These are phyloP conservation scores for Ctenodactylus gundi DNA, from an alignment of 2,113 vertebrate species.

Conservation along the genomic window DNA sequence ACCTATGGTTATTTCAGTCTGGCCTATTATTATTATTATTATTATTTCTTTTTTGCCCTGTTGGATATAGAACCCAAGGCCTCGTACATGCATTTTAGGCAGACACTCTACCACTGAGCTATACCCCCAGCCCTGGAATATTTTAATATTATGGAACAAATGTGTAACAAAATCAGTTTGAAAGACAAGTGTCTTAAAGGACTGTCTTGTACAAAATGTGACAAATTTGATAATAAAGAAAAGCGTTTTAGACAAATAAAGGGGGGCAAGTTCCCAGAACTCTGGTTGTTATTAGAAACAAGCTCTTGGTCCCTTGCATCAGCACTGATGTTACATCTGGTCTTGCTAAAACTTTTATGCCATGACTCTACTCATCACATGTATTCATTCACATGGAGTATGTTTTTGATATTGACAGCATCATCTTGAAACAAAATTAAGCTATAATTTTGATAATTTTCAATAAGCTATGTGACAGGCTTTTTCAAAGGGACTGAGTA, in stretches of 20 bases:
- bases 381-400: neutral
- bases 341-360: neutral
- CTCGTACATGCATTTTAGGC: neutral
- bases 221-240: neutral
- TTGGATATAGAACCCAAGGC: neutral
- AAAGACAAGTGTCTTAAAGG: neutral
- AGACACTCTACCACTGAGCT: neutral
- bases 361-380: neutral
- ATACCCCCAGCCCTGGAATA: no score
- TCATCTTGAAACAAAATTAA: neutral
- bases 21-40: neutral
- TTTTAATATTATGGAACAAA: neutral
- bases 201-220: neutral
- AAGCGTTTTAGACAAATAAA: neutral
- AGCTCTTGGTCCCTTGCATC: neutral
- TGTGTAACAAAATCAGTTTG: neutral
- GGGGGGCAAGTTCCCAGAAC: neutral
- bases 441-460: no score
- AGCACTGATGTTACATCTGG: neutral
- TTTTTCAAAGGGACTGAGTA: no score
- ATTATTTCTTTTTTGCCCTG: no score
- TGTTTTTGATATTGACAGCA: neutral
- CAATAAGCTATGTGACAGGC: no score
- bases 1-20: neutral
- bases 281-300: neutral